Percentiles rank a stretch among this genome's conserved stretches.
These are phyloP conservation scores for Sweltsa coloradensis DNA, from an alignment of 1,140 invertebrate species.

Conservation along the genomic window DNA sequence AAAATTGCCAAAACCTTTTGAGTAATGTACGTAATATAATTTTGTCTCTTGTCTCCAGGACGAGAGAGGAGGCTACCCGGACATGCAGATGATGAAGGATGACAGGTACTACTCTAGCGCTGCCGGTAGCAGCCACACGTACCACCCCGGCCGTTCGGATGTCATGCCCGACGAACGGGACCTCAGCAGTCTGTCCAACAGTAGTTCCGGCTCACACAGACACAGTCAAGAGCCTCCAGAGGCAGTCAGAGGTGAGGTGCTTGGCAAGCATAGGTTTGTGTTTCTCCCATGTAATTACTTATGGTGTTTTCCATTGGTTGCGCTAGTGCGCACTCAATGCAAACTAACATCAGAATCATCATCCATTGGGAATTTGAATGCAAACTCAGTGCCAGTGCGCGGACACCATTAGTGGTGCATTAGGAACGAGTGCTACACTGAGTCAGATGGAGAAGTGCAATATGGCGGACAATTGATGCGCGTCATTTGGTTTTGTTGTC, in stretches of 20 bases:
- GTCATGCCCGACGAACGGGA: constrained; percentile 30
- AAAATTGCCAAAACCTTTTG: too few relatives aligned
- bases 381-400: too few relatives aligned
- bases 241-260: constrained; percentile 31
- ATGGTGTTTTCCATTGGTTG: constrained; percentile 10
- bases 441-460: too few relatives aligned
- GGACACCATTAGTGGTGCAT: too few relatives aligned
- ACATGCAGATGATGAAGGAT: constrained; percentile 20
- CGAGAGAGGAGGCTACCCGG: constrained; percentile 14
- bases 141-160: constrained; percentile 26
- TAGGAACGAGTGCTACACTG: too few relatives aligned
- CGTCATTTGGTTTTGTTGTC: too few relatives aligned
- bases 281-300: constrained; percentile 4
- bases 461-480: too few relatives aligned
- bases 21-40: too few relatives aligned
- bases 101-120: constrained; percentile 16
- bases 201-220: constrained; percentile 32
- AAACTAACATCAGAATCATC: too few relatives aligned
- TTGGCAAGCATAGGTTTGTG: constrained; percentile 10
- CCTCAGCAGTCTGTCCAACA: constrained; percentile 38
- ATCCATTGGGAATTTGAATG: too few relatives aligned
- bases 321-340: too few relatives aligned
- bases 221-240: constrained; percentile 33
- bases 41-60: constrained; percentile 6
- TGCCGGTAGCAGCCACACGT: constrained; percentile 13